Percentiles rank a stretch among this genome's conserved stretches.
phyloP scores from a whole-genome alignment of 37 sponge, comb jelly and placozoan genomes.

The Ephydatia muelleri region DNA sequence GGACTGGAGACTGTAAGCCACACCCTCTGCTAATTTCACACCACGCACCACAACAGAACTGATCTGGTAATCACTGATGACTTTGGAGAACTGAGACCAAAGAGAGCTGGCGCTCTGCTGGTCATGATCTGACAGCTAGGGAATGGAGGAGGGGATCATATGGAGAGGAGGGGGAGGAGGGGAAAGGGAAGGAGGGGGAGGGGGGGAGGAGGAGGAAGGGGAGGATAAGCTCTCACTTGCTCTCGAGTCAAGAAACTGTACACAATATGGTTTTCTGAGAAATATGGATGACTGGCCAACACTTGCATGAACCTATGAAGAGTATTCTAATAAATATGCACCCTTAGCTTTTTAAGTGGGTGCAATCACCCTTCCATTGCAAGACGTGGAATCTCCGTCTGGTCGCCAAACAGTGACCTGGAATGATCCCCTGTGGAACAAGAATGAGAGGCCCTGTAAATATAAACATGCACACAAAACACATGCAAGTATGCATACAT shows the following conservation, averaged over 20 bases:
- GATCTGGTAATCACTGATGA: constrained; percentile 15
- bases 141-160: too few species aligned
- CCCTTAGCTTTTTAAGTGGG: not conserved
- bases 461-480: too few species aligned
- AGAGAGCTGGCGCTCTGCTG: constrained; percentile 10
- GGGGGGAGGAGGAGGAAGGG: not conserved
- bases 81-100: constrained; percentile 32
- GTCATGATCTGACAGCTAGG: constrained; percentile 19
- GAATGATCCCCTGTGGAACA: not conserved
- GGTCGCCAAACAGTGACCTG: constrained; percentile 48
- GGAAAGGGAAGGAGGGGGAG: not conserved
- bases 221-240: too few species aligned
- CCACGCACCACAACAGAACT: constrained; percentile 8
- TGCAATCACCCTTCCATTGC: constrained; percentile 41
- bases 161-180: not conserved
- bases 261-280: constrained; percentile 49
- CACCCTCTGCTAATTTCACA: not conserved
- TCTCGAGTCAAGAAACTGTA: too few species aligned
- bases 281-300: constrained; percentile 46
- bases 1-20: not conserved
- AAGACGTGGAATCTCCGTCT: constrained; percentile 31
- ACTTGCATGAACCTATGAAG: constrained; percentile 46
- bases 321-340: not conserved
- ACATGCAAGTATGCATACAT: not conserved
- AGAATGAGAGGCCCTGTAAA: not conserved